A percentile compares a stretch with the other conserved stretches of the same genome.
Conservation (phyloP, 2,888 invertebrate species). For the Ectemnius continuus region DNA sequence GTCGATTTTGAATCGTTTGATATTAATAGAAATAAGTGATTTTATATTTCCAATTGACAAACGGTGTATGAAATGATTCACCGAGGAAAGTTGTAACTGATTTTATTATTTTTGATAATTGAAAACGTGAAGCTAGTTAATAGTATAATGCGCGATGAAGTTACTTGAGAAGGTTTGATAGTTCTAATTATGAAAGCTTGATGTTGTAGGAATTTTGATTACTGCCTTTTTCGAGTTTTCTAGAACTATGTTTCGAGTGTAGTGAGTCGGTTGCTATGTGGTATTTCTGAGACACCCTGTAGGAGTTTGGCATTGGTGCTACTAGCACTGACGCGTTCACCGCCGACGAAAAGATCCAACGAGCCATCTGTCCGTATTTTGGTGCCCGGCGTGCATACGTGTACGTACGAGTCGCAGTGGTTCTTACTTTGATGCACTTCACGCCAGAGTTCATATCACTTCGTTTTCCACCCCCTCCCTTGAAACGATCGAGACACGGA, state of each 20-base stretch:
- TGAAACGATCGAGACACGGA: constrained; percentile 9
- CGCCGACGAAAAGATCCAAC: constrained; percentile 62
- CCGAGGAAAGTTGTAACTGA: background rate
- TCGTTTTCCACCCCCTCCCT: constrained; percentile 9
- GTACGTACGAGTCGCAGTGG: constrained; percentile 64
- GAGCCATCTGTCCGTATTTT: constrained; percentile 74
- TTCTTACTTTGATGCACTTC: constrained; percentile 63
- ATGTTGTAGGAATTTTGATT: background rate
- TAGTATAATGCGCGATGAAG: background rate
- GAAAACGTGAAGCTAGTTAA: background rate
- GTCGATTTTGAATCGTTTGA: background rate
- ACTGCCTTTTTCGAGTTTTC: background rate
- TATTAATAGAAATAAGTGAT: background rate
- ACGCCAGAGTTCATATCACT: constrained; percentile 41
- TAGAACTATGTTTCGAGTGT: background rate
- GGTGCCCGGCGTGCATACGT: constrained; percentile 27
- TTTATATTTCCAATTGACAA: background rate
- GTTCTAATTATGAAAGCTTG: background rate
- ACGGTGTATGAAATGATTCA: background rate
- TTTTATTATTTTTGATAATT: background rate
- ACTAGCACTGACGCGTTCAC: constrained; percentile 50
- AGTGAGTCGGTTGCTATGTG: background rate
- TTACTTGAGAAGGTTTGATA: background rate
- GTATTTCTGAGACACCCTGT: constrained; percentile 34
- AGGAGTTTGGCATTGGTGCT: constrained; percentile 36